Evolutionary conservation across 2,888 invertebrate species (phyloP), one percentile per base, ranked within the genome.

Genomic region (Hanleya hanleyi): DNA sequence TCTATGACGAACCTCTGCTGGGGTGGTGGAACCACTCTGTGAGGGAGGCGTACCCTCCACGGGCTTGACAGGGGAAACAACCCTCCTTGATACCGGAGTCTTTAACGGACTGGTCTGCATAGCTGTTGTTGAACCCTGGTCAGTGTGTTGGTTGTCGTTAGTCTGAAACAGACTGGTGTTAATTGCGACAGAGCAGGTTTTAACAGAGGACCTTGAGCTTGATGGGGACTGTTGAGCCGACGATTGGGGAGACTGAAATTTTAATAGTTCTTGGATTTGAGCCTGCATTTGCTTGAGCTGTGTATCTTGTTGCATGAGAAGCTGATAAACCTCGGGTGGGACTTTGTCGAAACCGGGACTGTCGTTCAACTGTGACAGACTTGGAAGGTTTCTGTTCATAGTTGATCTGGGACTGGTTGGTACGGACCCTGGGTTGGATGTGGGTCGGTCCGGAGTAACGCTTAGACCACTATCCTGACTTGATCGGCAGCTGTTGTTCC

Each of bases 381-480:
- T 36, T 18, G 37, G 38, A 38, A 35, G 62, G 64, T 37, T 62
- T 41, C 37, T 3, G 18, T 26, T 1, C 1, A 65, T 9, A 12
- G 65, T 49, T 26, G 66, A 38, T 33, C 35, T 37, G n/a, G 71
- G 47, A 49, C 72, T 73, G 12, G 75, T 70, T 3, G 77, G 74
- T 61, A 37, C 37, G 62, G 47, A 64, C 62, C 67, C 15, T 50
- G 68, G n/a, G 66, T 41, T 22, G 12, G 77, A 67, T 29, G 73
- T 70, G 5, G 78, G 73, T 69, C 81, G 78, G 50, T 87, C 86
- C 38, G 87, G 86, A 1, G 86, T 86, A 6, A 85, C 80, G 72
- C 85, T 86, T 6, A 87, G 75, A 0, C 87, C 87, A 80, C 87
- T 87, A 74, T 87, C 87, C 72, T 85, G 84, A 78, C 84, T 84